Evolutionary conservation across 2,888 invertebrate genomes (phyloP).

Genomic region (Trichogramma evanescens): DNA sequence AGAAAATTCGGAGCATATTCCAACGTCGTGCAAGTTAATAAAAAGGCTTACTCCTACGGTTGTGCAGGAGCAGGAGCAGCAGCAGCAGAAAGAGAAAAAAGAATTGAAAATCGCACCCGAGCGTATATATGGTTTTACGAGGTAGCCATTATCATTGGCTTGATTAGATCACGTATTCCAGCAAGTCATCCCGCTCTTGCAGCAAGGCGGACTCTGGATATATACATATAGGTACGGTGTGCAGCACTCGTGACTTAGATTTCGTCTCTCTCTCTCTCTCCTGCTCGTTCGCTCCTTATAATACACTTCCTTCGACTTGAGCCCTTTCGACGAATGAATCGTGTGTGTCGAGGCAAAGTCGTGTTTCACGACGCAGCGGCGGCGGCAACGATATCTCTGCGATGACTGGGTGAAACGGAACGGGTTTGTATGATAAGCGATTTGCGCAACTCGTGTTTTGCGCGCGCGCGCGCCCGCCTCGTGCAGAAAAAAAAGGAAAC

Average conservation of each 20-base stretch:
- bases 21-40: neutral
- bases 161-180: conserved; percentile 32
- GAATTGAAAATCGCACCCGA: conserved; percentile 8
- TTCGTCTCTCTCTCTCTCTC: neutral
- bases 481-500: neutral
- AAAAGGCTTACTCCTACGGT: neutral
- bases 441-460: neutral
- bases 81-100: neutral
- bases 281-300: neutral
- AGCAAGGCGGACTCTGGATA: conserved; percentile 12
- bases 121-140: conserved; percentile 24
- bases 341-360: conserved; percentile 4
- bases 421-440: neutral
- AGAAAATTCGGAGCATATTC: too few species aligned
- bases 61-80: neutral
- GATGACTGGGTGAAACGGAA: neutral
- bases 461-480: neutral
- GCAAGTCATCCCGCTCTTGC: neutral
- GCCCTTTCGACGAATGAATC: conserved; percentile 6
- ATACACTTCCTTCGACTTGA: neutral
- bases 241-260: conserved; percentile 11
- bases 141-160: conserved; percentile 28
- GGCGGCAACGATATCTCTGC: neutral
- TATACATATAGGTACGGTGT: conserved; percentile 16
- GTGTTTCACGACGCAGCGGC: conserved; percentile 12